Evolutionary conservation across 2,113 vertebrate genomes (phyloP), one percentile per base, ranked within the genome.

Genomic region (Gymnocephalus cernua): DNA sequence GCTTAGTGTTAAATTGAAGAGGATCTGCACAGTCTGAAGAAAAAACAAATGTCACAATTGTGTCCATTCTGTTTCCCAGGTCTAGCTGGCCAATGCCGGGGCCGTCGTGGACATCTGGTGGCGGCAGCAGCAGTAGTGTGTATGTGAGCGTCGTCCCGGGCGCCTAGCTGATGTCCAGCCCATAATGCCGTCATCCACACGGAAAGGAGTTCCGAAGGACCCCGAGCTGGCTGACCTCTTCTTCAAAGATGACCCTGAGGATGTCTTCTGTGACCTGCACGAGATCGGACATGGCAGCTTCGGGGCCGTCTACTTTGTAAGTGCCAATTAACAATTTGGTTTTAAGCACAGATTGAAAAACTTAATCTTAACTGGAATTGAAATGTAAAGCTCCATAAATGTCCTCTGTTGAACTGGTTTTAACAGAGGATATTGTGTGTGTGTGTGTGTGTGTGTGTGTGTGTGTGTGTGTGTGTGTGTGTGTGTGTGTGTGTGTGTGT

Each of bases 281-380:
- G 96, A 96, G 90, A 96, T 96, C 79, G 96, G 96, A 64, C 96
- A 96, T 94, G 96, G 96, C 90, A 96, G 96, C 86, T 96, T 96
- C 61, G 96, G 96, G 62, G 96, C 96, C 1, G 96, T 96, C 67
- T 96, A 96, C 83, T 96, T 96, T 86, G 96, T 96, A 75, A 95
- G 96, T 94, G 5, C n/a, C 3, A 19, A 0, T 56, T 75, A 8
- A 4, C 3, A 1, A 12, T 47, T 77, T n/a, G n/a, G 18, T 54
- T 51, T 61, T 51, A 4, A 50, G 32, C 59, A 35, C 0, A 0
- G 57, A 45, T 27, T 71, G 12, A 59, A 41, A 29, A 61, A 66
- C n/a, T 27, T 47, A 29, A 35, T 58, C 21, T 35, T 15, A 23
- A 64, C 41, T 35, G 15, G 4, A 57, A 21, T 32, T 19, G 6